These are phyloP conservation scores for Pogona vitticeps DNA, from an alignment of 2,113 vertebrate genomes.

Conservation along the genomic window DNA sequence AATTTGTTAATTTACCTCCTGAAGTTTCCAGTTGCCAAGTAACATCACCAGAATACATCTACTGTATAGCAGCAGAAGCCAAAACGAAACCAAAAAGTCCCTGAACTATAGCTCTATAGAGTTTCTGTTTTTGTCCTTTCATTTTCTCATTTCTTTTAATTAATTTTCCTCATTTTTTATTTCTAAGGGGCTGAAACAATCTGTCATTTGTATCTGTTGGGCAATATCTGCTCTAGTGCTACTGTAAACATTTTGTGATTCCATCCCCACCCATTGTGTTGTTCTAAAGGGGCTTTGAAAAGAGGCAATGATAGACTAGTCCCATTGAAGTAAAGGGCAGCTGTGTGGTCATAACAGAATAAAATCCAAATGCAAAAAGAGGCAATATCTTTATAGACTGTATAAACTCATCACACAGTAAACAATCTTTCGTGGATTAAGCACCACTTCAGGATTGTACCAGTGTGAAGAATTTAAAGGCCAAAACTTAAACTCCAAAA, in stretches of 20 bases:
- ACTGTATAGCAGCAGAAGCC: constrained; percentile 5
- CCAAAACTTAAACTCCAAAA: too few relatives aligned
- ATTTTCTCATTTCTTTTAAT: constrained; percentile 20
- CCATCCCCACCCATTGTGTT: constrained; percentile 36
- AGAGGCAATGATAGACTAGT: constrained; percentile 34
- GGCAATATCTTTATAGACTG: too few relatives aligned
- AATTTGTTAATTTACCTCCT: constrained; percentile 14
- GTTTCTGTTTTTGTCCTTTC: neutral
- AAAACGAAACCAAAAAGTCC: neutral
- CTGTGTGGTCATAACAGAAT: too few relatives aligned
- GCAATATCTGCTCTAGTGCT: too few relatives aligned
- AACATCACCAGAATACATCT: constrained; percentile 2
- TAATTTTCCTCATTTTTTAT: neutral
- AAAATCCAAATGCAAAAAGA: too few relatives aligned
- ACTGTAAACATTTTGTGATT: neutral
- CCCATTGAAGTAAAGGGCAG: too few relatives aligned
- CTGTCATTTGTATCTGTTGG: constrained; percentile 9
- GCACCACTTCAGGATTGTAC: too few relatives aligned
- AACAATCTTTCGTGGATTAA: too few relatives aligned
- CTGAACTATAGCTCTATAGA: neutral
- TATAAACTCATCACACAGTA: too few relatives aligned
- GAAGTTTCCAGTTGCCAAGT: constrained; percentile 6
- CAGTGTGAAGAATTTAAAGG: too few relatives aligned
- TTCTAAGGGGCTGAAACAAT: neutral
- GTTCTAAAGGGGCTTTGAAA: constrained; percentile 49